Conservation (phyloP, 2,797 vertebrate species). For the Psittacula derbiana region DNA sequence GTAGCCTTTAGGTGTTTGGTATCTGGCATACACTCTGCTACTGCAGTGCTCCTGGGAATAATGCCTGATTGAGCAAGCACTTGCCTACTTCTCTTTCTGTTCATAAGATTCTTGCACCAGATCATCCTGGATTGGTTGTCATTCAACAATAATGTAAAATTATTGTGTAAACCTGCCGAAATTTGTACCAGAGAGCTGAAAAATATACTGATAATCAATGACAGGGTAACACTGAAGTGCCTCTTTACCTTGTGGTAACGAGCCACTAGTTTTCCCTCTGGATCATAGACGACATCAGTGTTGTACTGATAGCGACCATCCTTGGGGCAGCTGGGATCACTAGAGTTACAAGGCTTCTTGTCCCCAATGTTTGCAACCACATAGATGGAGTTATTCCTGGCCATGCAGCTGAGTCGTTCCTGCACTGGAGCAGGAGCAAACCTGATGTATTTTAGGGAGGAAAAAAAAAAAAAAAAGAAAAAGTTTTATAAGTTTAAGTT, state of each 20-base stretch:
- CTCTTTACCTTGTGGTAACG: constrained; percentile 76
- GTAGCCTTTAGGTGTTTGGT: background rate
- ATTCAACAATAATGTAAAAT: background rate
- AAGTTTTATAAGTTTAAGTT: background rate
- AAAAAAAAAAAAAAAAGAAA: background rate
- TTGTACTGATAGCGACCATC: constrained; percentile 75
- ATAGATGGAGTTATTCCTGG: constrained; percentile 74
- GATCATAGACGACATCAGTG: constrained; percentile 67
- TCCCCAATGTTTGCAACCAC: constrained; percentile 75
- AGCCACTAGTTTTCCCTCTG: constrained; percentile 72
- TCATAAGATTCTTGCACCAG: background rate
- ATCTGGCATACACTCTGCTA: background rate
- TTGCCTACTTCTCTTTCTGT: background rate
- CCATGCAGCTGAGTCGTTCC: constrained; percentile 76
- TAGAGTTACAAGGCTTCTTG: constrained; percentile 67
- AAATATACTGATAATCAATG: background rate
- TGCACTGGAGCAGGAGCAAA: constrained; percentile 70
- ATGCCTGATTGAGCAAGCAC: background rate
- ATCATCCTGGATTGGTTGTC: background rate
- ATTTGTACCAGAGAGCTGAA: background rate
- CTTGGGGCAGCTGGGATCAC: constrained; percentile 29
- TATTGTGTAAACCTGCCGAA: background rate
- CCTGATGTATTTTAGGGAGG: background rate
- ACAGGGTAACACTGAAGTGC: background rate
- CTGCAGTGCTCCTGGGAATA: background rate